Base-by-base conservation (phyloP, 2,888 invertebrate genomes). In the Dysmachus trigonus region DNA sequence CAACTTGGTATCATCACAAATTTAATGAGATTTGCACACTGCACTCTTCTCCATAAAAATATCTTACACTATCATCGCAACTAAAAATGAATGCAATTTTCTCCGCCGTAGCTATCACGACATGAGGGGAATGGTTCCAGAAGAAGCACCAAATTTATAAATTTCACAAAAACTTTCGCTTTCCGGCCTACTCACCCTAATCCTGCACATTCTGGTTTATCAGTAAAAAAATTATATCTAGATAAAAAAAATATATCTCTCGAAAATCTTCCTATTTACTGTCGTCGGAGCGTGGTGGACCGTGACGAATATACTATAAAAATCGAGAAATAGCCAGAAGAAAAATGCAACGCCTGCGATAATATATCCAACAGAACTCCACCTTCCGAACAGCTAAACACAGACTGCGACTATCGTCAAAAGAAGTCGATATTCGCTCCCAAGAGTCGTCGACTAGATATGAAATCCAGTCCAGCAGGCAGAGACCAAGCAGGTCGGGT, bases 161-260 rank as follows among this genome's bases (percentile, higher is more conserved):
- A 62, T 15, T 27, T 33, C 35, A 31, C 31, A 31, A 72, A 73
- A 73, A 73, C n/a, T 33, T 2, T 73, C 31, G 33, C 18, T 33
- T 18, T 53, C 15, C 33, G 27, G 22, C 3, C 62, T 81, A 81
- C 81, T 81, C 35, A 81, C 81, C 81, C 33, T 81, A 22, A 81
- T 53, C 51, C 62, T 81, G 81, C 81, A 81, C 81, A 81, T 81
- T 47, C 22, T 76, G 76, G 22, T 18, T 76, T 76, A 41, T 41
- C 7, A 41, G 13, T 79, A 30, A 13, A 51, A 79, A 79, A 79
- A 2, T 4, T 15, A 3, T 73, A 30, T 6, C 0, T 13, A 41
- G 13, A 41, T 41, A 15, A 10, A 27, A 47, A 13, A n/a, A 79
- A 31, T 51, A 30, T 2, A n/a, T 41, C 15, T 10, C 10, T n/a